phyloP scores from a whole-genome alignment of 2,888 invertebrate genomes.

The Leucophora obtusa region DNA sequence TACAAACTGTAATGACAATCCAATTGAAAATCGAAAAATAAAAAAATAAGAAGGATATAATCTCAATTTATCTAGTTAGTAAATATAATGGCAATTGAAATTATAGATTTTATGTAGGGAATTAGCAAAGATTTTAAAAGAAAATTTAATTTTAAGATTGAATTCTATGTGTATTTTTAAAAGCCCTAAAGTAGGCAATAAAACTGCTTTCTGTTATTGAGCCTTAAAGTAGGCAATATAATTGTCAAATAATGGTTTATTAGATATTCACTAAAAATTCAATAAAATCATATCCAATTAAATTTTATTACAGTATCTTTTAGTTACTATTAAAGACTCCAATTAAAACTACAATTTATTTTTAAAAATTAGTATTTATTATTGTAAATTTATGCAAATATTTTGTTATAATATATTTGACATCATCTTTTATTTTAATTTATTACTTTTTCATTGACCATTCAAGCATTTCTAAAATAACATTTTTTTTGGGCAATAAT shows the following conservation, averaged over 20 bases:
- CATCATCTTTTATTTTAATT: no score
- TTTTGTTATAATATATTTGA: no score
- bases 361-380: no score
- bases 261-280: no score
- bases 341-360: no score
- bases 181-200: constrained; percentile 5
- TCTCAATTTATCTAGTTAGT: not conserved
- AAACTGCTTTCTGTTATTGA: not conserved
- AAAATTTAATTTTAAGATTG: constrained; percentile 10
- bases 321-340: no score
- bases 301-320: no score
- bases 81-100: not conserved
- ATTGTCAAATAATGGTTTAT: not conserved
- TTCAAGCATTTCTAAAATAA: no score
- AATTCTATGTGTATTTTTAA: not conserved
- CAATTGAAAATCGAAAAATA: not conserved
- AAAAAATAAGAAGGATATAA: not conserved
- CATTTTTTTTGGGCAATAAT: no score
- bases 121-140: not conserved
- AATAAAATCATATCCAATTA: no score
- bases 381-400: no score
- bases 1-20: not conserved
- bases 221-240: constrained; percentile 16
- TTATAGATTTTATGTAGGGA: not conserved
- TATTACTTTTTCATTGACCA: no score